Evolutionary conservation across 2,797 vertebrate species (phyloP), one percentile per base, ranked within the genome.

Genomic region (Balearica regulorum): DNA sequence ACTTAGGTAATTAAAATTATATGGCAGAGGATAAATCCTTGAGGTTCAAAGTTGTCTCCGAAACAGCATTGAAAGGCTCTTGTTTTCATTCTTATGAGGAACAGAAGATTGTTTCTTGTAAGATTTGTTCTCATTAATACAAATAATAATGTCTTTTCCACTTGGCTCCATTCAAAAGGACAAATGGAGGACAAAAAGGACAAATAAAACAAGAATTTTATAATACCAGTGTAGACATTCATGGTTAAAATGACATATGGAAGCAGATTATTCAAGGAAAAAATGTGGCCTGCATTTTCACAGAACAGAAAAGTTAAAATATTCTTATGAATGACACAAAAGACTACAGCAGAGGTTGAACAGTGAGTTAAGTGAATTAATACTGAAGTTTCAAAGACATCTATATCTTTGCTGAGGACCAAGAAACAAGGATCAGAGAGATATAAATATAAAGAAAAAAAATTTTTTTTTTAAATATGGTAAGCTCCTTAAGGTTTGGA

Each of bases 301-400:
- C 54, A 76, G 35, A 91, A 54, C 5, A 72, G 13, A 91, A 91
- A 77, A 72, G 25, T 84, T 41, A 64, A 75, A 72, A 37, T 86
- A 62, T 66, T 75, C 43, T 57, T 69, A 43, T 10, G 25, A 84
- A 80, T 37, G 54, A 75, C 35, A 81, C 41, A 24, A 61, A 28
- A 57, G 16, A 60, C 25, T 55, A n/a, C 9, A 43, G 35, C 5
- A 48, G 18, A 85, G 21, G 2, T 31, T 44, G 44, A 89, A 73
- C 5, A 77, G 16, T 48, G 29, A 58, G 20, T 46, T 62, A 86
- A 68, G 8, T 2, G 11, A 80, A 73, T 91, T 72, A 58, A 54
- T 71, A 49, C 4, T 11, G 18, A 49, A 44, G 6, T 24, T 25
- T 75, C 37, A 78, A 69, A 89, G 31, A 54, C 31, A 44, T 68